phyloP scores from a whole-genome alignment of 2,888 invertebrate genomes.

The Agonum fuliginosum region DNA sequence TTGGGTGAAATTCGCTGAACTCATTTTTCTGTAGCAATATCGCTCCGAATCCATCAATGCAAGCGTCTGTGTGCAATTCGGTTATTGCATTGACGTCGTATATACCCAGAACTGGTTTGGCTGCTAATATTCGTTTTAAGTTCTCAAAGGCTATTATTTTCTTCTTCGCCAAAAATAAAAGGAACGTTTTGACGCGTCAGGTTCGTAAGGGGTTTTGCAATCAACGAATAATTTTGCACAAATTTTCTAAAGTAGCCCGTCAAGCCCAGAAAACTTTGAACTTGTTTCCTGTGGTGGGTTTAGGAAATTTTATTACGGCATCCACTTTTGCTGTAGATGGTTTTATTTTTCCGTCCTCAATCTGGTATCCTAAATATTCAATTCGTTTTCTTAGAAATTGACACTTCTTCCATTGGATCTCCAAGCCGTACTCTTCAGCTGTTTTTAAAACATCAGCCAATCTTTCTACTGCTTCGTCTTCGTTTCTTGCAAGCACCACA shows the following conservation, averaged over 20 bases:
- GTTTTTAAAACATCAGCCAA: too few species aligned
- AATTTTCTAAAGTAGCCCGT: constrained; percentile 60
- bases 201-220: constrained; percentile 58
- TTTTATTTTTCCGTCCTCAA: constrained; percentile 53
- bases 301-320: constrained; percentile 9
- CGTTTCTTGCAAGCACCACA: constrained; percentile 61
- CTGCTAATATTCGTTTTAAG: constrained; percentile 36
- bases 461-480: constrained; percentile 64
- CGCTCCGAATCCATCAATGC: not conserved
- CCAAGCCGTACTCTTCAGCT: constrained; percentile 64
- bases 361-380: constrained; percentile 56
- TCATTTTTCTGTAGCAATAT: not conserved
- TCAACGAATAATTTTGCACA: constrained; percentile 53
- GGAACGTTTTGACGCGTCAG: constrained; percentile 47
- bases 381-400: too few species aligned
- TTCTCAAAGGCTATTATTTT: constrained; percentile 55
- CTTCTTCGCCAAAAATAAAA: constrained; percentile 55
- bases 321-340: not conserved
- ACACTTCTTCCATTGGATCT: constrained; percentile 68
- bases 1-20: not conserved
- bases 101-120: constrained; percentile 60
- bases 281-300: not conserved
- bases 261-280: constrained; percentile 20
- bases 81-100: constrained; percentile 42
- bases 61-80: not conserved